Evolutionary conservation across 2,888 invertebrate species (phyloP), one percentile per base, ranked within the genome.

Genomic region (Epinotia ramella): DNA sequence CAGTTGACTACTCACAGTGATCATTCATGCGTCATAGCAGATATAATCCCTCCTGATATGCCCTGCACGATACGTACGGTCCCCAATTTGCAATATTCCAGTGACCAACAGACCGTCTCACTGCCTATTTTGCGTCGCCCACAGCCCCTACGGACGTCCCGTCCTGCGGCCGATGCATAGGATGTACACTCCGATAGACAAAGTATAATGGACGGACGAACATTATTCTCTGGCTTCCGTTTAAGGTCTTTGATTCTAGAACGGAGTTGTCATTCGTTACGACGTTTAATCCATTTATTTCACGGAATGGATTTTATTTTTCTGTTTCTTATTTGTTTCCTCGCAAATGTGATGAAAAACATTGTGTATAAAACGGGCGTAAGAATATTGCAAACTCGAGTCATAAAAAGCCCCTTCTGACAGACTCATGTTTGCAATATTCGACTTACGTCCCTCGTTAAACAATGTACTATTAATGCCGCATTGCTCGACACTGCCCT

Each of bases 81-180:
- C 63, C 56, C 69, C 64, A 75, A 75, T 71, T 75, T 75, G 75
- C 75, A 66, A 75, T 75, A 79, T 80, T 81, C 79, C 81, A 75
- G 73, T 75, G 49, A 64, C 79, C 78, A 77, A 77, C 80, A 76
- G 79, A 78, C 79, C 74, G 53, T 77, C 78, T 81, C 73, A 76
- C 78, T 80, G 81, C 80, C 86, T 85, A 84, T 85, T 84, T 82
- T 81, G 82, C 84, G 83, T 81, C 79, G 77, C 78, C 79, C 81
- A 80, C 83, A 81, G 80, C 82, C 87, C 84, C 85, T 81, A 78
- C 85, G 87, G 87, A 86, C 81, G 79, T 86, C 83, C 84, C 81
- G 79, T 86, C 83, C 84, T 82, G 81, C 77, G 40, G 59, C 77
- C 77, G 73, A 59, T 57, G 65, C 65, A 64, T 44, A 44, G 68